phyloP scores from a whole-genome alignment of 2,113 vertebrate genomes.

The Gorilla gorilla region DNA sequence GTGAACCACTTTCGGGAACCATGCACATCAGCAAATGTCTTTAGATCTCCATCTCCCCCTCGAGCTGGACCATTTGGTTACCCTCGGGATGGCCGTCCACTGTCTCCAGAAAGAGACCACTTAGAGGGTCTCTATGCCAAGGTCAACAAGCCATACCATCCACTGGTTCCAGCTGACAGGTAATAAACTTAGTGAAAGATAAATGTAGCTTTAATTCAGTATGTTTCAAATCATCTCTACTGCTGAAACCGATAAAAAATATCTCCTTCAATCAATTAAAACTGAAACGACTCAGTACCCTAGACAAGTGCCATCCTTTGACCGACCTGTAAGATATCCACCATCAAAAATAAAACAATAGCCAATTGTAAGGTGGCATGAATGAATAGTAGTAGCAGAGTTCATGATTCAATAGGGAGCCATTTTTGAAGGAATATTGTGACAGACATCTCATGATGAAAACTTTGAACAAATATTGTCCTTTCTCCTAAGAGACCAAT shows the following conservation, averaged over 20 bases:
- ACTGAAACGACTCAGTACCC: constrained; percentile 19
- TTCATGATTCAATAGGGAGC: constrained; percentile 45
- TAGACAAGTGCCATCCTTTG: constrained; percentile 52
- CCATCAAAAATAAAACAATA: constrained; percentile 55
- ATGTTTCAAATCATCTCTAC: constrained; percentile 57
- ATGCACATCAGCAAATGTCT: constrained; percentile 81
- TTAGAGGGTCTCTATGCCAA: constrained; percentile 96
- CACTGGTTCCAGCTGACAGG: constrained; percentile 89
- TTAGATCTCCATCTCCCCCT: constrained; percentile 82
- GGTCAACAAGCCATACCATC: constrained; percentile 94
- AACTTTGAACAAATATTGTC: constrained; percentile 35
- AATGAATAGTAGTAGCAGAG: constrained; percentile 1
- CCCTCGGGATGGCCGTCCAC: constrained; percentile 79
- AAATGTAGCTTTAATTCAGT: constrained; percentile 61
- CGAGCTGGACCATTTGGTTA: constrained; percentile 74
- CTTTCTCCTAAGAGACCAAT: constrained; percentile 19
- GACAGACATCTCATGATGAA: constrained; percentile 22
- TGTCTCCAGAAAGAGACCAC: constrained; percentile 88
- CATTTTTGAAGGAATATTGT: constrained; percentile 59
- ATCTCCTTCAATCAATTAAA: constrained; percentile 34
- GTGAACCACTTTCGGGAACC: constrained; percentile 93
- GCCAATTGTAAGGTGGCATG: background rate
- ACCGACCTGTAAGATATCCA: constrained; percentile 32
- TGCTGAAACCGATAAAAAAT: constrained; percentile 55
- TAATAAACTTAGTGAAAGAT: constrained; percentile 78